phyloP scores from a whole-genome alignment of 2,888 invertebrate genomes.

The Pheosia tremula region DNA sequence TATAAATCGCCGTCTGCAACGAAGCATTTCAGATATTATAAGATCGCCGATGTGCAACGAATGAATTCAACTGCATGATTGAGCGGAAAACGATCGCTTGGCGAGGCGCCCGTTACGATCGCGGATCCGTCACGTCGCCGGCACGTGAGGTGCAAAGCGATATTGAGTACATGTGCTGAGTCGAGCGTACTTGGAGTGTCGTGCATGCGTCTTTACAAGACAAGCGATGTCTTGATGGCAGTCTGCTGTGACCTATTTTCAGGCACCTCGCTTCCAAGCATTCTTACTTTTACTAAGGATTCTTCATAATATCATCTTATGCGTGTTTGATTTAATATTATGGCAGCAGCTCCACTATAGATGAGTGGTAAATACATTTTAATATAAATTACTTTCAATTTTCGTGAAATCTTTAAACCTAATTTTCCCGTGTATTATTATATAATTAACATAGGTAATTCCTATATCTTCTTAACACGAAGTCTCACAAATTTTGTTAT shows the following conservation, averaged over 20 bases:
- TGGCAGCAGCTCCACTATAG: too few species aligned
- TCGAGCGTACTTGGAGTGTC: not conserved
- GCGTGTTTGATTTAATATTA: too few species aligned
- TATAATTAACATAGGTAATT: not conserved
- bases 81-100: slow-evolving; percentile 3
- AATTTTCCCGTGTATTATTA: too few species aligned
- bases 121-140: slow-evolving; percentile 11
- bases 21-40: not conserved
- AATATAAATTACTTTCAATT: not conserved
- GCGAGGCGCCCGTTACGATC: slow-evolving; percentile 8
- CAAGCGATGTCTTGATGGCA: not conserved
- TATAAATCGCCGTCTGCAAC: not conserved
- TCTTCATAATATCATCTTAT: too few species aligned
- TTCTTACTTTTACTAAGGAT: too few species aligned
- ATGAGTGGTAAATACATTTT: too few species aligned
- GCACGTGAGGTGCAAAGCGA: slow-evolving; percentile 11
- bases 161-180: not conserved
- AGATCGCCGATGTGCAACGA: not conserved
- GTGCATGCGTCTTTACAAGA: not conserved
- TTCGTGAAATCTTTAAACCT: not conserved
- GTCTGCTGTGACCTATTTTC: too few species aligned
- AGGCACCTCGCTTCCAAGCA: not conserved
- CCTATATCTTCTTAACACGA: not conserved
- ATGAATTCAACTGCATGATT: slow-evolving; percentile 8
- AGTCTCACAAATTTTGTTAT: not conserved